A percentile compares a stretch with the other conserved stretches of the same genome.
phyloP scores from a whole-genome alignment of 2,113 vertebrate genomes.

The Rafetus swinhoei region DNA sequence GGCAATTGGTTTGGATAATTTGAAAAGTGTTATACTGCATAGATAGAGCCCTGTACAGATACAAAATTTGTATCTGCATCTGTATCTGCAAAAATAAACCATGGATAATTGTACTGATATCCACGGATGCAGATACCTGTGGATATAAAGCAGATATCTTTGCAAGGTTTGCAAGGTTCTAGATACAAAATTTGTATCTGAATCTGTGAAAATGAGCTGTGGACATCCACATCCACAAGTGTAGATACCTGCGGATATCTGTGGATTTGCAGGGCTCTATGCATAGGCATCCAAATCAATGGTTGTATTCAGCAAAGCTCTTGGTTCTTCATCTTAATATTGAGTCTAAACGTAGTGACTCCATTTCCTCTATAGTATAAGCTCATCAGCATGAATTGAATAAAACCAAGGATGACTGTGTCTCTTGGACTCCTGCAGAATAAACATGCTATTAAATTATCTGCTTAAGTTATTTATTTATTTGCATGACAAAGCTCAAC shows the following conservation, averaged over 20 bases:
- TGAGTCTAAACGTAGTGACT: not conserved
- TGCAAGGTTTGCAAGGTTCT: too few species aligned
- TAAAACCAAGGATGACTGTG: slow-evolving; percentile 14
- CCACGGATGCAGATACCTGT: too few species aligned
- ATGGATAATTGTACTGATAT: too few species aligned
- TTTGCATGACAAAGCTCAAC: slow-evolving; percentile 26
- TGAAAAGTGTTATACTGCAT: not conserved
- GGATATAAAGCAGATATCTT: too few species aligned
- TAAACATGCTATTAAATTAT: not conserved
- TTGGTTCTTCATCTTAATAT: not conserved
- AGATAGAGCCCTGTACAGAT: rapidly evolving
- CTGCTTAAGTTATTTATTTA: slow-evolving; percentile 6
- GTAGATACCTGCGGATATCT: too few species aligned
- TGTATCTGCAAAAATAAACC: too few species aligned
- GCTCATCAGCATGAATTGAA: not conserved
- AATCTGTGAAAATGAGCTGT: too few species aligned
- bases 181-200: too few species aligned
- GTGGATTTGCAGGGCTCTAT: too few species aligned
- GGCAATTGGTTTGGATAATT: not conserved
- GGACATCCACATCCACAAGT: too few species aligned
- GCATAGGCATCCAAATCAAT: not conserved
- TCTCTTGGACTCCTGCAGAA: not conserved
- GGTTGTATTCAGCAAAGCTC: not conserved
- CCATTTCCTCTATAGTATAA: not conserved
- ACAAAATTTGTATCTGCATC: too few species aligned